Evolutionary conservation across 2,797 vertebrate genomes (phyloP).

Genomic region (Arvicola amphibius): DNA sequence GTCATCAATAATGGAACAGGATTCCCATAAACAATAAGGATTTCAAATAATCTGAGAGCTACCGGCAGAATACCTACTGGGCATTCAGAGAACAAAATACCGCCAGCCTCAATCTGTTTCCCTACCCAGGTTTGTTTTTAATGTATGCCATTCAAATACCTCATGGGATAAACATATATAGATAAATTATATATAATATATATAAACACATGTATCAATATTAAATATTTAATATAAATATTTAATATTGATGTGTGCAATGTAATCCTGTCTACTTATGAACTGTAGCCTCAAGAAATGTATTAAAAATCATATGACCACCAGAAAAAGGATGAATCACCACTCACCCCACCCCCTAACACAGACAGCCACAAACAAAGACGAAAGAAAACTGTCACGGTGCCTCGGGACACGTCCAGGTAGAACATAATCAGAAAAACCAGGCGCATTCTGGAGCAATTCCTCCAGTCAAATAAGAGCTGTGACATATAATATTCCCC

Average conservation of each 20-base stretch:
- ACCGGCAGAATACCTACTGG: constrained; percentile 49
- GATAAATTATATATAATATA: too few species aligned
- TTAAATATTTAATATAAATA: not conserved
- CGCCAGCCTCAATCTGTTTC: constrained; percentile 45
- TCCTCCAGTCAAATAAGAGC: constrained; percentile 66
- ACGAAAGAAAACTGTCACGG: constrained; percentile 64
- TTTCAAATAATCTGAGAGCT: constrained; percentile 45
- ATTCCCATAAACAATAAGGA: constrained; percentile 47
- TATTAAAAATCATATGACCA: constrained; percentile 35
- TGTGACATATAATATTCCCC: constrained; percentile 49
- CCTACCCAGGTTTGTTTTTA: constrained; percentile 65
- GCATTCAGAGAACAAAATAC: constrained; percentile 4
- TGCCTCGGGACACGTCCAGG: constrained; percentile 54
- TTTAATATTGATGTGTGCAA: constrained; percentile 31
- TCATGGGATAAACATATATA: not conserved
- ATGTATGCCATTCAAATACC: constrained; percentile 44
- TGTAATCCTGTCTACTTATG: not conserved
- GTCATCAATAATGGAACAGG: constrained; percentile 75
- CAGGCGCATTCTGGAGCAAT: constrained; percentile 67
- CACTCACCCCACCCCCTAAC: not conserved
- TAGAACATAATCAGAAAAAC: constrained; percentile 71
- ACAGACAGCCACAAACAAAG: constrained; percentile 58
- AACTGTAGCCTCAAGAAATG: constrained; percentile 46
- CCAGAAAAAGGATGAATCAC: constrained; percentile 48
- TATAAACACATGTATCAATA: too few species aligned